Evolutionary conservation across 2,113 vertebrate species (phyloP), one percentile per base, ranked within the genome.

Genomic region (Geothlypis trichas): DNA sequence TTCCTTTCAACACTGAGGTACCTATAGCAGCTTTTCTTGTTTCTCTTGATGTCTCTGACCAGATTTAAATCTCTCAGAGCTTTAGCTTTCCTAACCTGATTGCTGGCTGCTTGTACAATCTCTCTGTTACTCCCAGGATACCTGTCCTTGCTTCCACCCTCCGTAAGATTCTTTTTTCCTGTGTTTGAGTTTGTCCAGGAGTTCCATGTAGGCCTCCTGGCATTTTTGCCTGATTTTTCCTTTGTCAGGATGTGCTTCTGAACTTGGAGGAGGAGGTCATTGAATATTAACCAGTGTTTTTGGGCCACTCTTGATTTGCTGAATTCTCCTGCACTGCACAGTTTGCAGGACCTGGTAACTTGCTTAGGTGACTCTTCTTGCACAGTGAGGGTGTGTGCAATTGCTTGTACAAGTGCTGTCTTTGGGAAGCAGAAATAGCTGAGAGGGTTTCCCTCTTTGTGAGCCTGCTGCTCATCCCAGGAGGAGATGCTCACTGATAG

Each of bases 401-500:
- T 75, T 75, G 41, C 21, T 35, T 93, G 11, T 41, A 35, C 30
- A 54, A 93, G 24, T 39, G 28, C 41, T 74, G 7, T 35, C 17
- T 58, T 62, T 58, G n/a, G 47, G 42, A 75, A 58, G 15, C 52
- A 83, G 58, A 54, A 62, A 39, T 30, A 63, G 12, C 18, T 75
- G 51, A 58, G 44, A 63, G 5, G 2, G 2, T n/a, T 93, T 74
- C 46, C 21, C 6, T 37, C 11, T 51, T 13, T 30, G 27, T 39
- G 57, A 46, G 19, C 22, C 46, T 67, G 15, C 30, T 63, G n/a
- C 17, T 55, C 10, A 55, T 41, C 19, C 15, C 54, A 59, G 58
- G 24, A 88, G 26, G 35, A 72, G 19, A 23, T 0, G 2, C 3
- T 57, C 0, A 0, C 39, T 55, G 30, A 26, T 1, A 23, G 28